Evolutionary conservation across 2,797 vertebrate species (phyloP).

Genomic region (Cyprinella venusta): DNA sequence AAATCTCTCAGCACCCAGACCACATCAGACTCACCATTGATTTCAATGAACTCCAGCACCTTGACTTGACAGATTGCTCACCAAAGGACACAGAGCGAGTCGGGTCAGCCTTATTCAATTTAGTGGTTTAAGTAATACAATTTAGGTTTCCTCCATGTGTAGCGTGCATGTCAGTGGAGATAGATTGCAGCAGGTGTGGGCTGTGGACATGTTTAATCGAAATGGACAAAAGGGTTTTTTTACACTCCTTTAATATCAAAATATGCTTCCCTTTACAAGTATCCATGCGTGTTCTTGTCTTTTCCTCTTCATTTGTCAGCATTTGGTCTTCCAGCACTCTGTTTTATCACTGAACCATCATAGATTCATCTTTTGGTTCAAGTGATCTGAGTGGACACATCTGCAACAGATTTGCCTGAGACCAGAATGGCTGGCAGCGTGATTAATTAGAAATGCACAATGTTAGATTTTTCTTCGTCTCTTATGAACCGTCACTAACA

Average conservation of each 20-base stretch:
- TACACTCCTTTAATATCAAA: conserved; percentile 3
- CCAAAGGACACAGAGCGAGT: conserved; percentile 29
- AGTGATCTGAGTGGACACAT: conserved; percentile 2
- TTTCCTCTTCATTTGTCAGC: conserved; percentile 18
- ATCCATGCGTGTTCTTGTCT: neutral
- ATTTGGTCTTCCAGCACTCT: neutral
- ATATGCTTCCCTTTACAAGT: neutral
- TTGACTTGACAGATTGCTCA: conserved; percentile 56
- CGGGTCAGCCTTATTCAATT: conserved; percentile 62
- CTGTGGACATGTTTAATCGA: neutral
- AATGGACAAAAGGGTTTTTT: neutral
- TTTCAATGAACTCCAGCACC: conserved; percentile 73
- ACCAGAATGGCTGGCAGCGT: neutral
- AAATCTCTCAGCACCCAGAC: conserved; percentile 57
- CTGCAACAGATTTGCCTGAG: conserved; percentile 19
- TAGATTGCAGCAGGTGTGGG: conserved; percentile 1
- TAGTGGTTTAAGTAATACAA: conserved; percentile 58
- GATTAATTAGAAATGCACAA: conserved; percentile 10
- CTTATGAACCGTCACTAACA: conserved; percentile 16
- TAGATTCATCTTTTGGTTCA: conserved; percentile 8
- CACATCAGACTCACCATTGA: conserved; percentile 58
- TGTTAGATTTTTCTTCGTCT: neutral
- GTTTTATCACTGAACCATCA: conserved; percentile 19
- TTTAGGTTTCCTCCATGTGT: conserved; percentile 51
- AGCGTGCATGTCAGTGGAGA: neutral